Evolutionary conservation across 2,888 invertebrate species (phyloP).

Genomic region (Cynaeus angustus): DNA sequence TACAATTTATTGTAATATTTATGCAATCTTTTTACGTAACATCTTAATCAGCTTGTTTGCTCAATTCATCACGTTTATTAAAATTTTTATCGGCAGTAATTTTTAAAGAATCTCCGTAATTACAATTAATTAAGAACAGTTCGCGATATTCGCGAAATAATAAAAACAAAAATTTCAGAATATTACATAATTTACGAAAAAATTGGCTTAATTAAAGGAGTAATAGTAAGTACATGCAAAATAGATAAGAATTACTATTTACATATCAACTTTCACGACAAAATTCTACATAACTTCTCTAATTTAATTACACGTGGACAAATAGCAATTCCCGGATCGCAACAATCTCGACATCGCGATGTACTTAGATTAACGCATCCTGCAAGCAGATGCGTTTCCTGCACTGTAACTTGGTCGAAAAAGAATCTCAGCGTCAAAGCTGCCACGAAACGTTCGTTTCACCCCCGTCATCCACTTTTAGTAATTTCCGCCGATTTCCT

Average conservation of each 20-base stretch:
- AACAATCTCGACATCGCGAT: neutral
- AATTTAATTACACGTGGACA: slow-evolving; percentile 34
- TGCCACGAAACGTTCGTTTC: neutral
- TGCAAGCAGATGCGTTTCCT: slow-evolving; percentile 19
- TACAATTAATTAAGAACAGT: slow-evolving; percentile 15
- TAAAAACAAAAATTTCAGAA: slow-evolving; percentile 12
- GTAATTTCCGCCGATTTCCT: slow-evolving; percentile 58
- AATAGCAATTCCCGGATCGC: slow-evolving; percentile 25
- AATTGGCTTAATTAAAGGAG: slow-evolving; percentile 33
- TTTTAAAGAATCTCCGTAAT: slow-evolving; percentile 8
- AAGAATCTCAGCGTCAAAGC: slow-evolving; percentile 14
- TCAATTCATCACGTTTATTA: neutral
- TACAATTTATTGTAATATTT: neutral
- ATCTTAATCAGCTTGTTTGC: neutral
- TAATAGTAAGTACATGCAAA: slow-evolving; percentile 33
- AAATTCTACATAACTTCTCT: slow-evolving; percentile 36
- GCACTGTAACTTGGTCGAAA: neutral
- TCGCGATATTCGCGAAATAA: slow-evolving; percentile 9
- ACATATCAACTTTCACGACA: slow-evolving; percentile 44
- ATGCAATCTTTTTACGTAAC: neutral
- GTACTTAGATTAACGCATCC: slow-evolving; percentile 31
- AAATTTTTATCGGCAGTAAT: slow-evolving; percentile 4
- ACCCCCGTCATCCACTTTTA: slow-evolving; percentile 48
- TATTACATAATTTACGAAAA: slow-evolving; percentile 20
- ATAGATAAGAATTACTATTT: slow-evolving; percentile 30